These are phyloP conservation scores for Subanguina moxae DNA, from an alignment of 1,140 invertebrate species.

Conservation along the genomic window DNA sequence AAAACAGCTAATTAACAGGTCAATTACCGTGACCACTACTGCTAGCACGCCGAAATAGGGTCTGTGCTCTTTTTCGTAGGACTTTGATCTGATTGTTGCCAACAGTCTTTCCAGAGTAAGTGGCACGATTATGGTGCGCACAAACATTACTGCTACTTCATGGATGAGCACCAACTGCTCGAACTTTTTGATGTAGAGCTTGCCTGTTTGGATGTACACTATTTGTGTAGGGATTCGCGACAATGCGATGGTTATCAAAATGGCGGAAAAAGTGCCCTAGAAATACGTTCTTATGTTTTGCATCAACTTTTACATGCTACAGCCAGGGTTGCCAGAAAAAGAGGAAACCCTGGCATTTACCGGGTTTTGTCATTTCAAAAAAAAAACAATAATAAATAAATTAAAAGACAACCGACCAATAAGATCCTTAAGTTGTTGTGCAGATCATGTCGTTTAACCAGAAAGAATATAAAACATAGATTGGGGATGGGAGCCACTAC, in stretches of 20 bases:
- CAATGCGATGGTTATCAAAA: constrained; percentile 13
- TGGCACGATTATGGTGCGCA: constrained; percentile 24
- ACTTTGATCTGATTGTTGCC: constrained; percentile 21
- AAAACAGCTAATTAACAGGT: constrained; percentile 1
- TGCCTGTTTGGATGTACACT: constrained; percentile 15
- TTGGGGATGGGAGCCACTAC: constrained; percentile 14
- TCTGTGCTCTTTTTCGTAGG: constrained; percentile 16
- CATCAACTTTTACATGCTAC: not conserved
- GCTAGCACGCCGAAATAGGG: constrained; percentile 15
- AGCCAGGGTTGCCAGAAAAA: constrained; percentile 7
- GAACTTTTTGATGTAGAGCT: constrained; percentile 18
- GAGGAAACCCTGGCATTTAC: constrained; percentile 2
- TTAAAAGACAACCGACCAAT: constrained; percentile 5
- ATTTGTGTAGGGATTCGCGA: constrained; percentile 23
- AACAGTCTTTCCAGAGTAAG: constrained; percentile 24
- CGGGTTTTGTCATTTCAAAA: too few species aligned
- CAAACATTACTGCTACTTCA: constrained; percentile 26
- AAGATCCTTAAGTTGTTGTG: constrained; percentile 26
- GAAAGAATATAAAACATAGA: constrained; percentile 19
- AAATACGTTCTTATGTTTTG: not conserved
- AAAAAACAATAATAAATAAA: too few species aligned
- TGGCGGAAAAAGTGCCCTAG: constrained; percentile 5
- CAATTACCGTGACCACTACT: constrained; percentile 14
- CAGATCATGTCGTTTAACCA: constrained; percentile 17
- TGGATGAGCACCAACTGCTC: constrained; percentile 14